A percentile compares a stretch with the other conserved stretches of the same genome.
phyloP scores from a whole-genome alignment of 2,888 invertebrate genomes.

The Leptarthrus brevirostris region DNA sequence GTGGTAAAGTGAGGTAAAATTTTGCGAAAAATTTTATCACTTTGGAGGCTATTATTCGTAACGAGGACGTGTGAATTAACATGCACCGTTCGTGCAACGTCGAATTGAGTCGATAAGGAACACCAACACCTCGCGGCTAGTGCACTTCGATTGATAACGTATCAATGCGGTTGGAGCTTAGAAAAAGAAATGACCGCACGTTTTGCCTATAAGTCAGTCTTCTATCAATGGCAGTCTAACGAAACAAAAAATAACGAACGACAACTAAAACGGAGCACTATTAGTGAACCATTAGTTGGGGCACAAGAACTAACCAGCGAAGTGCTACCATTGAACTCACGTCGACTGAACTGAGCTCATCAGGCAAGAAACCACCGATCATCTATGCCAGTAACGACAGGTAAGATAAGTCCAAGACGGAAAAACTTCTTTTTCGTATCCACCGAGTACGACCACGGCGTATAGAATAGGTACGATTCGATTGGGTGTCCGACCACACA shows the following conservation, averaged over 20 bases:
- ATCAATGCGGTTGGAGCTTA: not conserved
- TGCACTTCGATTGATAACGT: not conserved
- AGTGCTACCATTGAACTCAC: slow-evolving; percentile 3
- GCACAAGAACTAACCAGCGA: slow-evolving; percentile 1
- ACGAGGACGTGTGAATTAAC: not conserved
- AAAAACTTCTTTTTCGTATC: not conserved
- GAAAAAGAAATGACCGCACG: not conserved
- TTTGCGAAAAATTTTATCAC: slow-evolving; percentile 21
- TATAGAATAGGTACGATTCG: not conserved
- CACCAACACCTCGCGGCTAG: not conserved
- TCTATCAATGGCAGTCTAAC: not conserved
- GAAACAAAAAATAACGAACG: not conserved
- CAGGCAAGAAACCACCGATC: slow-evolving; percentile 40
- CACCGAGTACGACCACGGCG: not conserved
- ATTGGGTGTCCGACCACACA: slow-evolving; percentile 21
- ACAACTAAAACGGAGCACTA: not conserved
- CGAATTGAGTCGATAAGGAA: not conserved
- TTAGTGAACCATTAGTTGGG: not conserved
- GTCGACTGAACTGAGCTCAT: slow-evolving; percentile 40
- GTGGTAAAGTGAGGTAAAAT: not conserved
- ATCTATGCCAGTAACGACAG: slow-evolving; percentile 7
- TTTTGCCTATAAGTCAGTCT: not conserved
- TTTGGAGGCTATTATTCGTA: not conserved
- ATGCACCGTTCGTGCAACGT: not conserved
- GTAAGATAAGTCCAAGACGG: not conserved